A percentile compares a stretch with the other conserved stretches of the same genome.
phyloP scores from a whole-genome alignment of 1,140 invertebrate genomes.

The Aphelenchoides fujianensis region DNA sequence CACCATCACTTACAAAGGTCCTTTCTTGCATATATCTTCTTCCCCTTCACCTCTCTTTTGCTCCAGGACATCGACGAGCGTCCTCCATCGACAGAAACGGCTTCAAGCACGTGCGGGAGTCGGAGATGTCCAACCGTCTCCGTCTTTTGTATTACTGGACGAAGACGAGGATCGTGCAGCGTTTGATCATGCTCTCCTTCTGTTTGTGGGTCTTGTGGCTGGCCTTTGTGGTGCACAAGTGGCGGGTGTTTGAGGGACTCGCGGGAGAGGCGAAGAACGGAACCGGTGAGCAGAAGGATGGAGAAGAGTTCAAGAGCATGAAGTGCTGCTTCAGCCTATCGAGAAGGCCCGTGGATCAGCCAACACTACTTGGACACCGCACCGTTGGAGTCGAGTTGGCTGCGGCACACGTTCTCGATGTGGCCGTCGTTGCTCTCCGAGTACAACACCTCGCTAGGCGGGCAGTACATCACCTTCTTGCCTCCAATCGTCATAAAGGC shows the following conservation, averaged over 20 bases:
- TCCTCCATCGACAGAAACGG: conserved; percentile 25
- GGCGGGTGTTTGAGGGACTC: conserved; percentile 36
- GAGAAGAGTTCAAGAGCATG: too few relatives aligned
- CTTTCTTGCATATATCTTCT: too few relatives aligned
- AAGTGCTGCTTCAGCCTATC: conserved; percentile 9
- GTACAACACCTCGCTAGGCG: conserved; percentile 54
- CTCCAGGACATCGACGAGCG: conserved; percentile 28
- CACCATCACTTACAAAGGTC: conserved; percentile 10
- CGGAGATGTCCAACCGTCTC: conserved; percentile 35
- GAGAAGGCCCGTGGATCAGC: conserved; percentile 33
- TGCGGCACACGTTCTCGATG: conserved; percentile 50
- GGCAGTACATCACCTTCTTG: conserved; percentile 53
- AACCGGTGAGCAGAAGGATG: conserved; percentile 3
- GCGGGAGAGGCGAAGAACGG: neutral
- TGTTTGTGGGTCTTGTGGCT: conserved; percentile 45
- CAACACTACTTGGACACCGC: conserved; percentile 49
- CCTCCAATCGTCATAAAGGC: conserved; percentile 50
- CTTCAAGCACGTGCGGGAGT: conserved; percentile 10
- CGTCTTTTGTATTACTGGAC: conserved; percentile 46
- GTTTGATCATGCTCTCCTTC: conserved; percentile 44
- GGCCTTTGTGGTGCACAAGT: conserved; percentile 48
- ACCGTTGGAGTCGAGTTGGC: conserved; percentile 49
- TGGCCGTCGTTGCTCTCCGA: conserved; percentile 50
- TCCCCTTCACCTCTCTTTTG: too few relatives aligned
- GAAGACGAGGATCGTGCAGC: conserved; percentile 36